phyloP scores from a whole-genome alignment of 35 echinoderm and acorn worm species.

The Apostichopus californicus region DNA sequence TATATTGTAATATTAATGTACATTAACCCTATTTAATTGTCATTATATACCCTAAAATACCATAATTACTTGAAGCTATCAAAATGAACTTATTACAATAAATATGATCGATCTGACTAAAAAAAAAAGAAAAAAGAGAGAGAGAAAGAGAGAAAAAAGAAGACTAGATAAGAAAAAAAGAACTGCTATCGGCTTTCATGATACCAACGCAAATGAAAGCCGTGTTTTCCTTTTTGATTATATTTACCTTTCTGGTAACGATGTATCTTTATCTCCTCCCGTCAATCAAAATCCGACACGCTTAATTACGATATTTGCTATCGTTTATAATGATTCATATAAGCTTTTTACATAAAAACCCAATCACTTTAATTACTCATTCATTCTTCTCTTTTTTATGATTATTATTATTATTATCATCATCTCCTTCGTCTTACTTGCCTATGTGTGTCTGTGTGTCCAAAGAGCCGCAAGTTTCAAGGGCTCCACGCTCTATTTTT shows the following conservation, averaged over 20 bases:
- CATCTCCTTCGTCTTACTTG: too few species aligned
- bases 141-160: neutral
- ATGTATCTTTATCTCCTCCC: neutral
- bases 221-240: neutral
- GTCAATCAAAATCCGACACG: neutral
- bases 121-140: neutral
- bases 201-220: neutral
- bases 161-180: neutral
- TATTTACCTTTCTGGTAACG: too few species aligned
- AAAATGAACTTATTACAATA: neutral
- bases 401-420: too few species aligned
- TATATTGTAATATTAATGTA: neutral
- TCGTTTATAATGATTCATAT: neutral
- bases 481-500: constrained; percentile 3
- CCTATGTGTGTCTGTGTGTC: neutral
- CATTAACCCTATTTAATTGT: constrained; percentile 6
- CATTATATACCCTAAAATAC: neutral
- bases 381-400: too few species aligned
- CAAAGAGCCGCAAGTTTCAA: constrained; percentile 4
- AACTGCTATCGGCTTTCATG: neutral
- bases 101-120: neutral
- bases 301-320: constrained; percentile 1
- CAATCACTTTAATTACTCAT: neutral
- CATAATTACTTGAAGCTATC: neutral
- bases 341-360: neutral